Evolutionary conservation across 2,888 invertebrate genomes (phyloP), one percentile per base, ranked within the genome.

Genomic region (Meta bourneti): DNA sequence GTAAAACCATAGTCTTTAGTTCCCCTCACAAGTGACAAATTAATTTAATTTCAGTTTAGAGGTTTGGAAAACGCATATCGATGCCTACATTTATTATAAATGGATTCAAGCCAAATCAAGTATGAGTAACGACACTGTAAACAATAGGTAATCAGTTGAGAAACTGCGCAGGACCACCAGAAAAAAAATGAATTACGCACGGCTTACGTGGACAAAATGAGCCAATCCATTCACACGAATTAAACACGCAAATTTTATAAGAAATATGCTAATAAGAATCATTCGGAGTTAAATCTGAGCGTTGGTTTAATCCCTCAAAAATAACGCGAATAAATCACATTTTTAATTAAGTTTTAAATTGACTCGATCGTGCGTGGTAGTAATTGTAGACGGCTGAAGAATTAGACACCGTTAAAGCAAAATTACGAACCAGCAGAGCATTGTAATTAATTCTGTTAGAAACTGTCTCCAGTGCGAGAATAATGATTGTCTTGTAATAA

Each of bases 401-500:
- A 61, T 61, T 61, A 61, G 61, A 7, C 61, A 61, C 11, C 61
- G 7, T 16, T 61, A 61, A 61, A 61, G 61, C 61, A 61, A 61
- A 61, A 61, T 61, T 61, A 61, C 61, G 61, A 61, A 9, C 16
- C 61, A 61, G 61, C 61, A 61, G 61, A 61, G 61, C 9, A 6
- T 61, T 5, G 61, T 61, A 61, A 61, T 61, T 61, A 61, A 61
- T 61, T 61, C 61, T 61, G 61, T 61, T 61, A 61, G 61, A 9
- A 61, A 61, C 11, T 61, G 61, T 61, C 61, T 61, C 34, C 34
- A 49, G 49, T 5, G 16, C 13, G 16, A 49, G 77, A 16, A 51
- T 75, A 49, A 34, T 49, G 77, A 49, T 77, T 77, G n/a, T 16
- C 13, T 77, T 51, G 77, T 77, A 72, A 72, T 49, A 49, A 77